phyloP scores from a whole-genome alignment of 2,797 vertebrate genomes.

The Hephaestus fuliginosus region DNA sequence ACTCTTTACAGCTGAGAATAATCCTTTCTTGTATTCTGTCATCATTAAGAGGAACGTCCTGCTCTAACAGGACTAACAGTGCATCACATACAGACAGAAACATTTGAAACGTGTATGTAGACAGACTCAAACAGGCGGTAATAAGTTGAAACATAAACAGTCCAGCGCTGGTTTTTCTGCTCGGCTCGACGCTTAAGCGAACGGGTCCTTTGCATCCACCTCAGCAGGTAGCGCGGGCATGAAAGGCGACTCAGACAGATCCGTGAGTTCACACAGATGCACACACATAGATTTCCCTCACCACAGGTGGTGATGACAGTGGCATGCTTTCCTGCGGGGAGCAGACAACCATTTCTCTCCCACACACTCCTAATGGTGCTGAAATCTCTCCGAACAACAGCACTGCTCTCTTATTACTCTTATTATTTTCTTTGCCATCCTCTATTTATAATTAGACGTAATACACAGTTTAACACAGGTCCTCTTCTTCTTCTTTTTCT shows the following conservation, averaged over 20 bases:
- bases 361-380: constrained; percentile 29
- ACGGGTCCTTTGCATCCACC: constrained; percentile 52
- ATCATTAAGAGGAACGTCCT: neutral
- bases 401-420: constrained; percentile 21
- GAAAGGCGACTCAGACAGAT: constrained; percentile 59
- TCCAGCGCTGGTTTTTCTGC: neutral
- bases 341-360: constrained; percentile 52
- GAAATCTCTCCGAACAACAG: constrained; percentile 22
- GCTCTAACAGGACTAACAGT: neutral
- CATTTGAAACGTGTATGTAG: neutral
- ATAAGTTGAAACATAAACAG: constrained; percentile 11
- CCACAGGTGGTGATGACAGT: constrained; percentile 71
- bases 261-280: constrained; percentile 39
- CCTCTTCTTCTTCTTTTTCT: no score
- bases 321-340: constrained; percentile 55
- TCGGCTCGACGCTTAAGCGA: neutral
- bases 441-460: constrained; percentile 6
- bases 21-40: neutral
- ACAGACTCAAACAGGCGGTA: neutral
- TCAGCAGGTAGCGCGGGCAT: constrained; percentile 31
- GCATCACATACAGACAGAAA: constrained; percentile 1
- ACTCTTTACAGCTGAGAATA: constrained; percentile 2
- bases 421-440: neutral
- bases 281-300: constrained; percentile 55
- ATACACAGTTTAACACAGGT: neutral